Evolutionary conservation across 2,888 invertebrate species (phyloP).

Genomic region (Spodoptera picta): DNA sequence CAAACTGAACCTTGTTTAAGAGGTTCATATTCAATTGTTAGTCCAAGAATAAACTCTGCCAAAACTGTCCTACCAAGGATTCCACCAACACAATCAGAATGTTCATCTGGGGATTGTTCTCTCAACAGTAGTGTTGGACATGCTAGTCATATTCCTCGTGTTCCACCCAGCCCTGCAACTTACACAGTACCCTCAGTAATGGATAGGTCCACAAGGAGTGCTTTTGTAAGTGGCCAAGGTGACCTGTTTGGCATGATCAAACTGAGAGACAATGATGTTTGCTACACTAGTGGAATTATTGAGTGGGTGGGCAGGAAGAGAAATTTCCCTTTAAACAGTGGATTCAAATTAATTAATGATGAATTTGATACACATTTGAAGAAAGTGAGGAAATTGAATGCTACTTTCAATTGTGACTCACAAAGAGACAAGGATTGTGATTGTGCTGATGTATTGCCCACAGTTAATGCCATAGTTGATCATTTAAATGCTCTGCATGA

Average conservation of each 20-base stretch:
- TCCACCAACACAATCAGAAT: conserved; percentile 25
- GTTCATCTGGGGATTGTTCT: conserved; percentile 46
- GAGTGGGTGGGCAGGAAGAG: conserved; percentile 85
- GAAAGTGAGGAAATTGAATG: conserved; percentile 67
- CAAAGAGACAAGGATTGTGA: conserved; percentile 74
- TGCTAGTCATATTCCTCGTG: conserved; percentile 78
- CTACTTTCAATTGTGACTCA: conserved; percentile 58
- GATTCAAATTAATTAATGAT: conserved; percentile 79
- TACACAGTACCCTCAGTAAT: conserved; percentile 74
- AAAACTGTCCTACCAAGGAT: conserved; percentile 26
- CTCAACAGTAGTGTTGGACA: conserved; percentile 73
- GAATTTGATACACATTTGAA: conserved; percentile 66
- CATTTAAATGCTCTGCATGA: conserved; percentile 88
- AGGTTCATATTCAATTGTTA: conserved; percentile 19
- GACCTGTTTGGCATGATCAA: conserved; percentile 83
- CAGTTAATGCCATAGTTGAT: conserved; percentile 86
- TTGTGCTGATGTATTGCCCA: conserved; percentile 82
- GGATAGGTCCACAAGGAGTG: conserved; percentile 60
- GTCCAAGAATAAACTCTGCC: conserved; percentile 15
- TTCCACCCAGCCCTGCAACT: conserved; percentile 75
- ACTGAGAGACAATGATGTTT: conserved; percentile 81
- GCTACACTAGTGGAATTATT: conserved; percentile 84
- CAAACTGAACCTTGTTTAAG: conserved; percentile 52
- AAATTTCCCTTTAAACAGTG: conserved; percentile 80
- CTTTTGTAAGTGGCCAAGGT: conserved; percentile 49